Conservation (phyloP, 2,888 invertebrate species). For the Agapostemon virescens region DNA sequence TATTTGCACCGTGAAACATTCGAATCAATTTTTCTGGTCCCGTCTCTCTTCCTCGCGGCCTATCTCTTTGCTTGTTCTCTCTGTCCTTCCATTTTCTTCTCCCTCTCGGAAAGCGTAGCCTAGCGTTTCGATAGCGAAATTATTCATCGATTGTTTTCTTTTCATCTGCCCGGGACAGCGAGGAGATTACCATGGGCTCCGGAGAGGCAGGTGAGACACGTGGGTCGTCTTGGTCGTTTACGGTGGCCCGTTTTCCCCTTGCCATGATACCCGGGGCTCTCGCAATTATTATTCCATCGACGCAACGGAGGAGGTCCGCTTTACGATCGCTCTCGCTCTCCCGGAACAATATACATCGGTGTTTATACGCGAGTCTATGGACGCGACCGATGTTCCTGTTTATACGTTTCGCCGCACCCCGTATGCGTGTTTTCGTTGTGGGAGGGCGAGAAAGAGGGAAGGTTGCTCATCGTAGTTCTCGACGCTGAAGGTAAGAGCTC, state of each 20-base stretch:
- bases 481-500: slow-evolving; percentile 42
- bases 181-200: slow-evolving; percentile 54
- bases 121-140: slow-evolving; percentile 54
- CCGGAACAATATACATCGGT: slow-evolving; percentile 1
- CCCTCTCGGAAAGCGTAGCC: slow-evolving; percentile 10
- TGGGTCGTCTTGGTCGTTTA: slow-evolving; percentile 40
- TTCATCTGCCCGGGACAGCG: slow-evolving; percentile 50
- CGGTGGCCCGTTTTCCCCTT: slow-evolving; percentile 18
- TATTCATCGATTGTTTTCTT: slow-evolving; percentile 68
- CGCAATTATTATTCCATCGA: slow-evolving; percentile 65
- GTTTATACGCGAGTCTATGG: not conserved
- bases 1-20: slow-evolving; percentile 24
- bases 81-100: not conserved
- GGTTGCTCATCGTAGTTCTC: slow-evolving; percentile 12
- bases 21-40: slow-evolving; percentile 59
- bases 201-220: slow-evolving; percentile 41
- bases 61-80: not conserved
- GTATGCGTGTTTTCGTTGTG: slow-evolving; percentile 18
- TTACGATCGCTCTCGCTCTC: slow-evolving; percentile 60
- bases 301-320: slow-evolving; percentile 54
- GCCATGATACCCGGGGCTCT: slow-evolving; percentile 24
- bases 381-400: slow-evolving; percentile 24
- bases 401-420: slow-evolving; percentile 3
- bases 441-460: not conserved
- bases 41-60: not conserved